These are phyloP conservation scores for Mantis religiosa DNA, from an alignment of 2,888 invertebrate species.

Conservation along the genomic window DNA sequence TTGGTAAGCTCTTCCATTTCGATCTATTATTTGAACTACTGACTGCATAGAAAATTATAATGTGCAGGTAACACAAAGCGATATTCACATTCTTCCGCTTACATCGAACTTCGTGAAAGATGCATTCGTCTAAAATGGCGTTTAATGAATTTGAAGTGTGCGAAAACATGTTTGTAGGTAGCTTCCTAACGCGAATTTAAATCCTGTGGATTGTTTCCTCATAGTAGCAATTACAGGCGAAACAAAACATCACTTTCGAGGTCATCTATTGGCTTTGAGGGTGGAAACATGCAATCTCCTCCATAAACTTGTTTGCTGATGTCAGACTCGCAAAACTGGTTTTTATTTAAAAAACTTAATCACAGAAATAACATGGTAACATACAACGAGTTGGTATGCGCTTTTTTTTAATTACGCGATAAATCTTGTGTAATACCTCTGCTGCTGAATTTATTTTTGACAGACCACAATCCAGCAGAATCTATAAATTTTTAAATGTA, in stretches of 20 bases:
- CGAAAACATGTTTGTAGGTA: too few species aligned
- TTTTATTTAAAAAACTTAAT: neutral
- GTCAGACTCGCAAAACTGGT: neutral
- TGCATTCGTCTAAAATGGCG: too few species aligned
- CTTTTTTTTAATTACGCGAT: neutral
- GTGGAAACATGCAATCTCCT: neutral
- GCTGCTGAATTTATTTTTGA: too few species aligned
- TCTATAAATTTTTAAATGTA: too few species aligned
- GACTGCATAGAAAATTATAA: too few species aligned
- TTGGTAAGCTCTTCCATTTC: too few species aligned
- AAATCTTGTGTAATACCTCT: neutral
- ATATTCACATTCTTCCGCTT: too few species aligned
- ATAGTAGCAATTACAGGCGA: neutral
- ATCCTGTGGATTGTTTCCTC: neutral
- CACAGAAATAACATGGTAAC: neutral
- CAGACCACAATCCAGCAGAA: too few species aligned
- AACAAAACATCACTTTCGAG: neutral
- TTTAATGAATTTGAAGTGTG: too few species aligned
- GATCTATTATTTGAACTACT: too few species aligned
- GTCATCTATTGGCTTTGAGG: neutral
- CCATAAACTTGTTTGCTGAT: neutral
- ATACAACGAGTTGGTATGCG: neutral
- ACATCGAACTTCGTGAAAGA: too few species aligned
- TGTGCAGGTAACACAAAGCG: too few species aligned
- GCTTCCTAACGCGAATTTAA: neutral